Conservation (phyloP, 2,888 invertebrate species). For the Drymonia ruficornis region DNA sequence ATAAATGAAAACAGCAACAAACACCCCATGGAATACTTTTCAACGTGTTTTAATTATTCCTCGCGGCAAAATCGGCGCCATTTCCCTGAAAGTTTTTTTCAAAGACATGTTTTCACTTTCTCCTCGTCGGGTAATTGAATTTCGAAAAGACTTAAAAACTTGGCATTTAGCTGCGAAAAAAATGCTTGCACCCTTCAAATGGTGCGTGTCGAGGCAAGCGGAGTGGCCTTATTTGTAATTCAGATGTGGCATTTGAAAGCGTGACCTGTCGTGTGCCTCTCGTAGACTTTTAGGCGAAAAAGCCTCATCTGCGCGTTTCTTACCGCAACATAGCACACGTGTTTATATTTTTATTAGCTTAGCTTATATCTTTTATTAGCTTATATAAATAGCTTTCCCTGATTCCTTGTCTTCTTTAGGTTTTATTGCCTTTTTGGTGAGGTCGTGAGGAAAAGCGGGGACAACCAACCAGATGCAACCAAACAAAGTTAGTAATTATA, state of each 20-base stretch:
- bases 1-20: slow-evolving; percentile 19
- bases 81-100: slow-evolving; percentile 25
- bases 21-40: slow-evolving; percentile 20
- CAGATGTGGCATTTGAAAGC: slow-evolving; percentile 48
- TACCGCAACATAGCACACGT: slow-evolving; percentile 14
- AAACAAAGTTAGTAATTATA: too few species aligned
- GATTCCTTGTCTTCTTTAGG: too few species aligned
- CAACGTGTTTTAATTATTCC: slow-evolving; percentile 31
- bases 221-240: slow-evolving; percentile 56
- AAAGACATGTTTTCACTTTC: slow-evolving; percentile 35
- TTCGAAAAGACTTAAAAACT: slow-evolving; percentile 30
- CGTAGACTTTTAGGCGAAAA: slow-evolving; percentile 33
- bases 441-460: too few species aligned
- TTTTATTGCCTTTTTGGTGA: too few species aligned
- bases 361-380: too few species aligned
- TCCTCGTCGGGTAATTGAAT: slow-evolving; percentile 33
- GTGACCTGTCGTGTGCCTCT: slow-evolving; percentile 25
- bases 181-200: slow-evolving; percentile 25
- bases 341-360: slow-evolving; percentile 18
- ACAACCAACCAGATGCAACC: too few species aligned
- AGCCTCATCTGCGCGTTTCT: slow-evolving; percentile 18
- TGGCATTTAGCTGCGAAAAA: slow-evolving; percentile 34
- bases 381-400: too few species aligned
- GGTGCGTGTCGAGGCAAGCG: slow-evolving; percentile 26
- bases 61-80: slow-evolving; percentile 20